Conservation (phyloP, 1,140 invertebrate genomes). For the Papilio aristodemus region DNA sequence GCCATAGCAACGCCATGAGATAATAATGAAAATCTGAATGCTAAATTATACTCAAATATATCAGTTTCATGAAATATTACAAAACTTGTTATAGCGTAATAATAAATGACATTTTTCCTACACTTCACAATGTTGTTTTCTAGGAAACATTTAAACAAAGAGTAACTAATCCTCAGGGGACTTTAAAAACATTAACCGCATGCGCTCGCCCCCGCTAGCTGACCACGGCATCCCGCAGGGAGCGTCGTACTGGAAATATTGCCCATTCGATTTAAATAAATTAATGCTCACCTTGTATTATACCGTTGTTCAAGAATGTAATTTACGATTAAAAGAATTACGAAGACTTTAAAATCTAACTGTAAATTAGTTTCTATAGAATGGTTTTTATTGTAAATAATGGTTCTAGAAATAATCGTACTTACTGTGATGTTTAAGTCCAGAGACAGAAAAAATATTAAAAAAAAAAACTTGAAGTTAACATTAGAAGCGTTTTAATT, state of each 20-base stretch:
- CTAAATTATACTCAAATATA: neutral
- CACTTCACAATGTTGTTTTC: slow-evolving; percentile 17
- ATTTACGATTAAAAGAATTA: neutral
- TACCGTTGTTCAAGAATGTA: slow-evolving; percentile 1
- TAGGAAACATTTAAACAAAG: slow-evolving; percentile 26
- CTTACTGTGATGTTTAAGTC: too few relatives aligned
- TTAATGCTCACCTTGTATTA: slow-evolving; percentile 1
- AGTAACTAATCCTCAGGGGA: slow-evolving; percentile 18
- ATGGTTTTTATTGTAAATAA: too few relatives aligned
- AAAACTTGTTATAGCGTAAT: neutral
- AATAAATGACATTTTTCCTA: neutral
- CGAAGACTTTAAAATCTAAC: neutral
- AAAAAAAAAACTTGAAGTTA: slow-evolving; percentile 6
- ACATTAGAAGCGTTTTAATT: slow-evolving; percentile 17
- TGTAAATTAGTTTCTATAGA: too few relatives aligned
- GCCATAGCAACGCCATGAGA: too few relatives aligned
- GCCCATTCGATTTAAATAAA: slow-evolving; percentile 29
- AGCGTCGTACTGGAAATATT: slow-evolving; percentile 10
- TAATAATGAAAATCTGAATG: too few relatives aligned
- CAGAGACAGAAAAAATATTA: too few relatives aligned
- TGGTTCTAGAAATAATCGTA: too few relatives aligned
- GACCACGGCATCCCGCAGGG: slow-evolving; percentile 16
- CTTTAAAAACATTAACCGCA: slow-evolving; percentile 27
- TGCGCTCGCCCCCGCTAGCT: slow-evolving; percentile 9
- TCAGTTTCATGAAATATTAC: neutral